These are phyloP conservation scores for Plebejus melissa DNA, from an alignment of 2,888 invertebrate species.

Conservation along the genomic window DNA sequence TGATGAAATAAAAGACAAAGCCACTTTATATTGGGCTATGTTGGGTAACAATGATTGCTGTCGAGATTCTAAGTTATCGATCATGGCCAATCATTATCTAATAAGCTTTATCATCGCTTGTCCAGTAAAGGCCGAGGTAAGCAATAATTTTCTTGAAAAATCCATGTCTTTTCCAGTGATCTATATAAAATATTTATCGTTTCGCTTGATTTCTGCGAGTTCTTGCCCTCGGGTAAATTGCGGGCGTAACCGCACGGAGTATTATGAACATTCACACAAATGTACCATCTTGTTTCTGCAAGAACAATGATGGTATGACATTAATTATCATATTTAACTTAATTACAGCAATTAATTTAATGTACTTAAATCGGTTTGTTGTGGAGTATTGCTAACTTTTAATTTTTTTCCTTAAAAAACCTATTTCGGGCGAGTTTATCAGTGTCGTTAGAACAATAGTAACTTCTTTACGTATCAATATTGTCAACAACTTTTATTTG, in stretches of 20 bases:
- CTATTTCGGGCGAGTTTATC: background rate
- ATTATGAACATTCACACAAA: constrained; percentile 35
- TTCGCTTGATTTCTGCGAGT: constrained; percentile 51
- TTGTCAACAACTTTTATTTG: background rate
- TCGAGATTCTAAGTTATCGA: too few relatives aligned
- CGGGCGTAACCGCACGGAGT: constrained; percentile 58
- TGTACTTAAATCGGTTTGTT: too few relatives aligned
- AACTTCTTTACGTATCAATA: background rate
- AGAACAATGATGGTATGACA: constrained; percentile 9
- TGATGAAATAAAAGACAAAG: too few relatives aligned
- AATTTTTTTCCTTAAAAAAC: too few relatives aligned
- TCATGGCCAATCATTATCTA: too few relatives aligned
- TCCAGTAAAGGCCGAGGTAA: too few relatives aligned
- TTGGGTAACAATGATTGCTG: too few relatives aligned
- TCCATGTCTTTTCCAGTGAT: constrained; percentile 26
- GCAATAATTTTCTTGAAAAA: background rate
- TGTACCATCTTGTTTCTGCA: constrained; percentile 23
- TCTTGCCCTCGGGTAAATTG: constrained; percentile 64
- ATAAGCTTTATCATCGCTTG: too few relatives aligned
- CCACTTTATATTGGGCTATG: too few relatives aligned
- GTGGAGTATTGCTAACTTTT: too few relatives aligned
- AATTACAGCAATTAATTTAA: background rate
- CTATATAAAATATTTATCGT: constrained; percentile 36
- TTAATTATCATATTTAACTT: background rate
- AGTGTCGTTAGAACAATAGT: too few relatives aligned